Conservation (phyloP, 2,797 vertebrate genomes). For the Novumbra hubbsi region DNA sequence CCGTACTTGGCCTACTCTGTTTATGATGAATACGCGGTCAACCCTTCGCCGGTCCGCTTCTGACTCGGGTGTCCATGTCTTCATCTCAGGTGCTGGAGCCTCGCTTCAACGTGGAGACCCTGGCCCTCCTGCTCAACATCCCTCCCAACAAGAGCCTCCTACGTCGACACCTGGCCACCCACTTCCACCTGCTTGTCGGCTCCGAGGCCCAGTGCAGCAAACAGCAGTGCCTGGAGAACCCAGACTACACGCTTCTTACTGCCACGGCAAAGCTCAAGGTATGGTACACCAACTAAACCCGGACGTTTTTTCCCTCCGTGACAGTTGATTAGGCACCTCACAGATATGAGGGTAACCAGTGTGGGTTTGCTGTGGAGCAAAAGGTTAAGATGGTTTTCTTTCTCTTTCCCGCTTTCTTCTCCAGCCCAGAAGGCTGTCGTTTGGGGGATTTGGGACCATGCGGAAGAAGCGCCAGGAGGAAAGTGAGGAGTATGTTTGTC, state of each 20-base stretch:
- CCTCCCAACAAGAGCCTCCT: conserved; percentile 92
- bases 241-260: conserved; percentile 86
- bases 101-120: conserved; percentile 94
- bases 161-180: conserved; percentile 91
- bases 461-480: conserved; percentile 91
- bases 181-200: conserved; percentile 93
- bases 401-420: neutral
- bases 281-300: neutral
- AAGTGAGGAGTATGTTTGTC: conserved; percentile 88
- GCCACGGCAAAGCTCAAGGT: conserved; percentile 96
- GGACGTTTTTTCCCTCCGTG: neutral
- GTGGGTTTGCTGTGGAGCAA: neutral
- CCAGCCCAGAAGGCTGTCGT: conserved; percentile 86
- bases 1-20: neutral
- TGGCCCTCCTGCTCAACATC: conserved; percentile 95
- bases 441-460: conserved; percentile 88
- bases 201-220: conserved; percentile 88
- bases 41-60: neutral
- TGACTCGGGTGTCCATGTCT: neutral
- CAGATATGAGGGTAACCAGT: too few species aligned
- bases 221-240: conserved; percentile 87
- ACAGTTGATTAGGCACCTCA: neutral
- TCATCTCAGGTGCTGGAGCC: conserved; percentile 87
- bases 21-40: neutral
- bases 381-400: neutral